Conservation (phyloP, 2,113 vertebrate genomes). For the Tiliqua scincoides region DNA sequence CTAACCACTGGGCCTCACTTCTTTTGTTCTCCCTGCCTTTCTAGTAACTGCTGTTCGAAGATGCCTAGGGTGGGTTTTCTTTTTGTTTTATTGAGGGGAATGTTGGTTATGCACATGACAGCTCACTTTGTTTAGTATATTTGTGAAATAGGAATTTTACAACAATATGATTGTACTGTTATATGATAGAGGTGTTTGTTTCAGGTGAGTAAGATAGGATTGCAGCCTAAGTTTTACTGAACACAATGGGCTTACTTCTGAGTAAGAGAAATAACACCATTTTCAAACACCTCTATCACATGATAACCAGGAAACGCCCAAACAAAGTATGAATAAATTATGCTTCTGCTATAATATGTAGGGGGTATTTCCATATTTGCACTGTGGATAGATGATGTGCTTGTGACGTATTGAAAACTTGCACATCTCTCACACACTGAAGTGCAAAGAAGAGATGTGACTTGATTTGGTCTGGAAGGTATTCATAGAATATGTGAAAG, state of each 20-base stretch:
- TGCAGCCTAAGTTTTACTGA: too few relatives aligned
- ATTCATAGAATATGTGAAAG: not conserved
- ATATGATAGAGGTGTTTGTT: too few relatives aligned
- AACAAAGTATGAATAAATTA: not conserved
- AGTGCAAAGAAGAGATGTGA: not conserved
- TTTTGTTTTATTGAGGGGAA: not conserved
- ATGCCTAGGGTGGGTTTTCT: not conserved
- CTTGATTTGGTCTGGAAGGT: not conserved
- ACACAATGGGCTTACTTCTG: too few relatives aligned
- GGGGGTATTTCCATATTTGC: not conserved
- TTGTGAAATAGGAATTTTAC: not conserved
- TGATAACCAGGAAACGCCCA: not conserved
- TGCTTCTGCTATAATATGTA: not conserved
- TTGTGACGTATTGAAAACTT: not conserved
- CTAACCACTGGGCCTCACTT: not conserved
- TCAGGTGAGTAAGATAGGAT: too few relatives aligned
- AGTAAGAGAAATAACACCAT: too few relatives aligned
- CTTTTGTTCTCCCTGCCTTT: not conserved
- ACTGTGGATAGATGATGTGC: not conserved
- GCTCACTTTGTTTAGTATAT: not conserved
- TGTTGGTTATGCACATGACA: not conserved
- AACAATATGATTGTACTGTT: not conserved
- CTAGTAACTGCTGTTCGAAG: not conserved
- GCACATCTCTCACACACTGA: not conserved
- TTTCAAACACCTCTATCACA: too few relatives aligned